These are phyloP conservation scores for Scrobipalpa costella DNA, from an alignment of 2,888 invertebrate genomes.

Conservation along the genomic window DNA sequence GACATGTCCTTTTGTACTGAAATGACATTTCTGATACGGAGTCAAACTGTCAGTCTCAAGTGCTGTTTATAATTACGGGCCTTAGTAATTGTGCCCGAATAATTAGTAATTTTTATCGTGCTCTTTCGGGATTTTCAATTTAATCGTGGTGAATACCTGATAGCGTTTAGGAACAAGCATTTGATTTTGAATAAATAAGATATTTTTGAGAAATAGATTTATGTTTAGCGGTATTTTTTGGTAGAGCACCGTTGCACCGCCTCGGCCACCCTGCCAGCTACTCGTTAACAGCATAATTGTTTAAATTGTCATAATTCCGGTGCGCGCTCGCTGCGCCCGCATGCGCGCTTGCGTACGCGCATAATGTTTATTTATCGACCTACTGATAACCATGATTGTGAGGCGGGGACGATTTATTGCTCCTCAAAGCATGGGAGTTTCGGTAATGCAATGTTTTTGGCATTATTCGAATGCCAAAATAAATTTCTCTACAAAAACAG, in stretches of 20 bases:
- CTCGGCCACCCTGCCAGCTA: conserved; percentile 9
- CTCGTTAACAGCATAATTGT: conserved; percentile 60
- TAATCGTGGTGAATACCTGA: too few species aligned
- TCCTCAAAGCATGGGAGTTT: background rate
- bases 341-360: conserved; percentile 50
- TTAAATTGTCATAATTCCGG: conserved; percentile 72
- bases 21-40: too few species aligned
- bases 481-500: too few species aligned
- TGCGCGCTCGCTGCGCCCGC: conserved; percentile 43
- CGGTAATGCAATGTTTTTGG: background rate
- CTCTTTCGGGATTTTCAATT: too few species aligned
- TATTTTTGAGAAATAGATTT: too few species aligned
- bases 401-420: conserved; percentile 30
- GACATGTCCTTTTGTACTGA: too few species aligned
- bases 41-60: too few species aligned
- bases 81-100: too few species aligned
- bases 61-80: too few species aligned
- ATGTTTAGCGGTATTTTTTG: background rate
- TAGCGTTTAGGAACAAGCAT: too few species aligned
- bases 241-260: background rate
- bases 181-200: too few species aligned
- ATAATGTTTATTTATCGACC: conserved; percentile 69
- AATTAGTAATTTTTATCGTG: too few species aligned
- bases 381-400: conserved; percentile 25
- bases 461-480: background rate